phyloP scores from a whole-genome alignment of 1,140 invertebrate species.

The Panulirus ornatus region DNA sequence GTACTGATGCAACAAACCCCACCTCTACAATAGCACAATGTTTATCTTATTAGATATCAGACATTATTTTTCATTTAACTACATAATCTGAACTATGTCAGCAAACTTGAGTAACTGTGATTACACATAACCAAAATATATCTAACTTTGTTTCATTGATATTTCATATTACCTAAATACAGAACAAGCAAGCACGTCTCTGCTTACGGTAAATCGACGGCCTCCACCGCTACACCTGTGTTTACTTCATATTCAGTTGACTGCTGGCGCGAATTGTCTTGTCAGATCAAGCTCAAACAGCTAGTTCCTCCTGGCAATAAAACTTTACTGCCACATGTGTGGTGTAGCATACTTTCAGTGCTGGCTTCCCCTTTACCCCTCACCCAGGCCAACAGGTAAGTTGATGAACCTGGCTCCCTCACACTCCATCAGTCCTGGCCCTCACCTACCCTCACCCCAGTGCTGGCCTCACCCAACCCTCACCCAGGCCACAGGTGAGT shows the following conservation, averaged over 20 bases:
- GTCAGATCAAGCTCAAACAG: not conserved
- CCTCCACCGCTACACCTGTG: too few relatives aligned
- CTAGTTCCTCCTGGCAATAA: not conserved
- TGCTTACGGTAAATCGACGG: too few relatives aligned
- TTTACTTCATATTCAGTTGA: constrained; percentile 19
- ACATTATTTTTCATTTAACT: not conserved
- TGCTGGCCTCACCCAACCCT: not conserved
- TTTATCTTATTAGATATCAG: not conserved
- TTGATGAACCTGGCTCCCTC: not conserved
- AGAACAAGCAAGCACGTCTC: too few relatives aligned
- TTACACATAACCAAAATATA: too few relatives aligned
- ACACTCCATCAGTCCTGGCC: too few relatives aligned
- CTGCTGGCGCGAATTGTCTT: not conserved
- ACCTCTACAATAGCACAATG: not conserved
- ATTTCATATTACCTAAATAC: too few relatives aligned
- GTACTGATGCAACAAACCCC: not conserved
- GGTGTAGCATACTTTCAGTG: not conserved
- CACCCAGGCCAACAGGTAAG: not conserved
- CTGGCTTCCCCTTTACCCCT: not conserved
- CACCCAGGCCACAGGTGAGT: not conserved
- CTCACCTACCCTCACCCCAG: not conserved
- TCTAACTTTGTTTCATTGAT: too few relatives aligned
- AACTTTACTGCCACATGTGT: not conserved
- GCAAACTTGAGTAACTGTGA: too few relatives aligned
- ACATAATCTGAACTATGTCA: too few relatives aligned